Percentiles rank a stretch among this genome's conserved stretches.
phyloP scores from a whole-genome alignment of 2,797 vertebrate species.

The Columba guinea region DNA sequence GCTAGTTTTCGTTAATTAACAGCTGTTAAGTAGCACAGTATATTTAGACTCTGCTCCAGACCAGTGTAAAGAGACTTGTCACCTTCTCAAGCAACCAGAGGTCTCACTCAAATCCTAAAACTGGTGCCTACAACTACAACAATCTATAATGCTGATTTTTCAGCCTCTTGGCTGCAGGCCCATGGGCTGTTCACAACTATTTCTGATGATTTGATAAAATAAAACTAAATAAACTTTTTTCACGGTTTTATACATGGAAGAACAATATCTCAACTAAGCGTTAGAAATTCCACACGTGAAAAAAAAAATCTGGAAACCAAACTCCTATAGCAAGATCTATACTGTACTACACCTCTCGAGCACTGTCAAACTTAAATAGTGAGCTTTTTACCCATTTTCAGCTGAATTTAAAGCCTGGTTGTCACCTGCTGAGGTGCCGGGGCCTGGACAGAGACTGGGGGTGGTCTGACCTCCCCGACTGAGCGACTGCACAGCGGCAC shows the following conservation, averaged over 20 bases:
- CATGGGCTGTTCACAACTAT: neutral
- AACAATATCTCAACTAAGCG: neutral
- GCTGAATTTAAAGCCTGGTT: too few relatives aligned
- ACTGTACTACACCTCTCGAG: neutral
- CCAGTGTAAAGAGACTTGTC: neutral
- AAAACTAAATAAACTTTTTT: neutral
- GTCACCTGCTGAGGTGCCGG: too few relatives aligned
- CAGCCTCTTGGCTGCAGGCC: neutral
- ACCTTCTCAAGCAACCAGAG: neutral
- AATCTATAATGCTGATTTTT: accelerated
- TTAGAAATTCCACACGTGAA: neutral
- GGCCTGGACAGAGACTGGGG: too few relatives aligned
- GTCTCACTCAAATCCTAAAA: neutral
- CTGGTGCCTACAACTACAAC: neutral
- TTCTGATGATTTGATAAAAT: neutral
- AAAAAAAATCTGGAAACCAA: neutral
- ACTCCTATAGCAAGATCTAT: neutral
- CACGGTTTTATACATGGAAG: neutral
- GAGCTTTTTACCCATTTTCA: too few relatives aligned
- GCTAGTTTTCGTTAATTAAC: neutral
- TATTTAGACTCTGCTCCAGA: neutral
- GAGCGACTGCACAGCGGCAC: too few relatives aligned
- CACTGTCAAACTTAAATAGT: too few relatives aligned
- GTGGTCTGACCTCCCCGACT: too few relatives aligned
- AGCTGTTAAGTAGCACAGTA: neutral